phyloP scores from a whole-genome alignment of 1,140 invertebrate genomes.

The Carposina sasakii region DNA sequence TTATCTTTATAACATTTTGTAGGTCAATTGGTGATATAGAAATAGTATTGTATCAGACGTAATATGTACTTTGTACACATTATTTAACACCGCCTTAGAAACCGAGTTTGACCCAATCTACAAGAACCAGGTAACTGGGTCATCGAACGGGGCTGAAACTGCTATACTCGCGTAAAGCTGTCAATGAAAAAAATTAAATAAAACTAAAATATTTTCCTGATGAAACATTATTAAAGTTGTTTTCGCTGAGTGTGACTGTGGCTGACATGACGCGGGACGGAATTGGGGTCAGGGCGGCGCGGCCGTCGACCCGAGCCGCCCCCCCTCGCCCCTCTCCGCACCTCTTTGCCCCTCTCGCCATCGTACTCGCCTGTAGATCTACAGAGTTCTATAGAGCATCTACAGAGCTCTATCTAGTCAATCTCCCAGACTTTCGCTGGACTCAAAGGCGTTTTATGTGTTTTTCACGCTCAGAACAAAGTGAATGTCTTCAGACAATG shows the following conservation, averaged over 20 bases:
- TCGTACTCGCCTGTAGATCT: slow-evolving; percentile 8
- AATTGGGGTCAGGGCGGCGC: slow-evolving; percentile 69
- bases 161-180: no score
- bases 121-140: no score
- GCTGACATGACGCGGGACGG: slow-evolving; percentile 34
- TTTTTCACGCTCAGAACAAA: slow-evolving; percentile 4
- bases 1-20: no score
- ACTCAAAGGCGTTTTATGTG: slow-evolving; percentile 27
- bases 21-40: no score
- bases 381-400: slow-evolving; percentile 11
- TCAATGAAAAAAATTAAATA: no score
- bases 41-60: no score
- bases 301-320: slow-evolving; percentile 57
- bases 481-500: neutral
- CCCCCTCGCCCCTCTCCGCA: slow-evolving; percentile 20
- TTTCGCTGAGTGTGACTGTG: slow-evolving; percentile 58
- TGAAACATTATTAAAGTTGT: slow-evolving; percentile 52
- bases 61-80: no score
- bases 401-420: slow-evolving; percentile 16
- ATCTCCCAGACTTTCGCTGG: slow-evolving; percentile 36
- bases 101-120: no score
- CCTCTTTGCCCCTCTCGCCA: slow-evolving; percentile 14
- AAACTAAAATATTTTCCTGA: no score
- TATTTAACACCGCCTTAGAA: no score
- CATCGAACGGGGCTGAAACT: no score